Percentiles rank a stretch among this genome's conserved stretches.
Evolutionary conservation across 2,888 invertebrate genomes (phyloP).

Genomic region (Hydriomena furcata): DNA sequence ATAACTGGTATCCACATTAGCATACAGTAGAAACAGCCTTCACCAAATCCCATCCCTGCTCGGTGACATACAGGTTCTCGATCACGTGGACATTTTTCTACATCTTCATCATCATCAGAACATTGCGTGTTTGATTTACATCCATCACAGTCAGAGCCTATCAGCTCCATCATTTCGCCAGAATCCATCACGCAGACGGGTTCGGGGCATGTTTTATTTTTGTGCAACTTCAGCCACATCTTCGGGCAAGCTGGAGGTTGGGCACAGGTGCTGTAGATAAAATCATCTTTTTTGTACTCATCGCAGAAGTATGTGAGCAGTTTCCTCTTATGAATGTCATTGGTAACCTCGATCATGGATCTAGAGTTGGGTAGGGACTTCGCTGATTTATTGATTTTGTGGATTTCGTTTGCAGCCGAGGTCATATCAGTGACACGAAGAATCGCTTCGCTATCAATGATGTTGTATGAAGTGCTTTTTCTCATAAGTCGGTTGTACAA

Average conservation of each 20-base stretch:
- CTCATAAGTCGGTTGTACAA: slow-evolving; percentile 47
- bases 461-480: slow-evolving; percentile 63
- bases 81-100: slow-evolving; percentile 16
- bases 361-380: slow-evolving; percentile 49
- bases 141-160: not conserved
- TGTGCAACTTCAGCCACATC: slow-evolving; percentile 2
- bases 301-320: slow-evolving; percentile 52
- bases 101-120: slow-evolving; percentile 16
- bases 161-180: not conserved
- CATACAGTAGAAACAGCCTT: slow-evolving; percentile 57
- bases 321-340: slow-evolving; percentile 41
- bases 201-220: not conserved
- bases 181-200: not conserved
- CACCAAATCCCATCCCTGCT: slow-evolving; percentile 47
- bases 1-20: slow-evolving; percentile 59
- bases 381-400: slow-evolving; percentile 31
- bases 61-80: slow-evolving; percentile 12
- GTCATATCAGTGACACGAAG: slow-evolving; percentile 72
- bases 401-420: slow-evolving; percentile 43
- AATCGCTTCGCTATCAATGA: slow-evolving; percentile 70
- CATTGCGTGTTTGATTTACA: not conserved
- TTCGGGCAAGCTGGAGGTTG: not conserved
- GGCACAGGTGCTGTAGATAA: not conserved
- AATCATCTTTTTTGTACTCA: slow-evolving; percentile 20
- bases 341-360: slow-evolving; percentile 49